phyloP scores from a whole-genome alignment of 2,113 vertebrate genomes.

The Mormyrus iriodes region DNA sequence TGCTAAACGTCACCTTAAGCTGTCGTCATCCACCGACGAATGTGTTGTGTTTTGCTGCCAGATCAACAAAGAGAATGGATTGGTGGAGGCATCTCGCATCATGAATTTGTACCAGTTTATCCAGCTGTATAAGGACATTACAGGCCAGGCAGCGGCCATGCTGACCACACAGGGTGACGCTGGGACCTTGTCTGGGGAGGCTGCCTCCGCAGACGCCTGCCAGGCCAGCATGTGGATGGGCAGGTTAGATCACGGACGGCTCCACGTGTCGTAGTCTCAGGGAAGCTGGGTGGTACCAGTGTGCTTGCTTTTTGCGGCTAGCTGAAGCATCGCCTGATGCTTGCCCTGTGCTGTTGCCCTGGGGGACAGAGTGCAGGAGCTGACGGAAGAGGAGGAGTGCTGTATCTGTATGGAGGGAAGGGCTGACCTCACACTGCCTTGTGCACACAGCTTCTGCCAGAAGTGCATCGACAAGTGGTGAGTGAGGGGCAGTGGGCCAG shows the following conservation, averaged over 20 bases:
- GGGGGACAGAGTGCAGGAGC: slow-evolving; percentile 77
- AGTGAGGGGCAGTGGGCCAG: slow-evolving; percentile 18
- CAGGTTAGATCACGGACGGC: slow-evolving; percentile 59
- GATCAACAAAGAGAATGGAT: slow-evolving; percentile 90
- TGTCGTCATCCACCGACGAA: not conserved
- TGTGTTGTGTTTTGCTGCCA: slow-evolving; percentile 35
- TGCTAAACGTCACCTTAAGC: not conserved
- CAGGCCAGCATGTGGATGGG: slow-evolving; percentile 98
- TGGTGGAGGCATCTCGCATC: slow-evolving; percentile 86
- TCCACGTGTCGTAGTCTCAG: not conserved
- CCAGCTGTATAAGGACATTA: slow-evolving; percentile 92
- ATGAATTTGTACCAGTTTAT: slow-evolving; percentile 98
- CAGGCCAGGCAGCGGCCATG: slow-evolving; percentile 80
- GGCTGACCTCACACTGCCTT: slow-evolving; percentile 88
- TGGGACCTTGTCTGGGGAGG: slow-evolving; percentile 57
- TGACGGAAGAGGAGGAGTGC: slow-evolving; percentile 92
- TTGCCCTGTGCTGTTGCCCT: not conserved
- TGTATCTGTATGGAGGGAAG: slow-evolving; percentile 98
- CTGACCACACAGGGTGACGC: slow-evolving; percentile 59
- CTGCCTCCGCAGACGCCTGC: slow-evolving; percentile 68
- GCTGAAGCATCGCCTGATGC: not conserved
- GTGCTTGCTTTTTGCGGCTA: not conserved
- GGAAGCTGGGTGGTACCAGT: not conserved
- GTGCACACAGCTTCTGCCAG: slow-evolving; percentile 96
- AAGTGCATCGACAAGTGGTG: slow-evolving; percentile 98